Base-by-base conservation (phyloP, 2,888 invertebrate genomes). In the Zaprionus obscuricornis region DNA sequence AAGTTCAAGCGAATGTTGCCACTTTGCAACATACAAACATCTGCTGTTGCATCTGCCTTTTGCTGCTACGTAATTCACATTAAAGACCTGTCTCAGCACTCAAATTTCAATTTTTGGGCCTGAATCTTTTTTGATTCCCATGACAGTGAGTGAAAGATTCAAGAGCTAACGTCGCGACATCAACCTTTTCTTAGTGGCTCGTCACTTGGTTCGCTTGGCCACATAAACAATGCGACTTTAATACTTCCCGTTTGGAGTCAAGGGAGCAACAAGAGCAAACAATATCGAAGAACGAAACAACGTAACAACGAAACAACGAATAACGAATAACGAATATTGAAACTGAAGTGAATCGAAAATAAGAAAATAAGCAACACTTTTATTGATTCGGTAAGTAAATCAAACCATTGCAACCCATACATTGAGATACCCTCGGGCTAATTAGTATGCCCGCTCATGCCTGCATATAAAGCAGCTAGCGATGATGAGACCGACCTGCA, bases 381-480 rank as follows among this genome's bases (percentile, higher is more conserved):
- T 64, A 76, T 76, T 76, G 75, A 76, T 79, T 78, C 72, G 60
- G 55, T 66, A 52, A 69, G 69, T 66, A 81, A 74, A 83, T 79
- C 78, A 74, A 72, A 74, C 57, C 72, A 83, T 60, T 66, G 56
- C 40, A 40, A 54, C 49, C 51, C 63, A 43, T 55, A 63, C 63
- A 24, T 57, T 16, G 52, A 62, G 60, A 66, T 65, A 63, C 74
- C 68, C 59, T 65, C 42, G 50, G 56, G 71, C 82, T 85, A 78
- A 78, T 78, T 85, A 82, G 85, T 85, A 78, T 78, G 85, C 78
- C 78, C 78, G 82, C 71, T 85, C 78, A 78, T 77, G 85, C 74
- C 85, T 85, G 85, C 85, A 78, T 78, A 71, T 82, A 66, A 69
- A 69, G 47, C 57, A 65, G 65, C 74, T 55, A 51, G 67, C 64